Evolutionary conservation across 2,888 invertebrate species (phyloP).

Genomic region (Cryptophagus acutangulus): DNA sequence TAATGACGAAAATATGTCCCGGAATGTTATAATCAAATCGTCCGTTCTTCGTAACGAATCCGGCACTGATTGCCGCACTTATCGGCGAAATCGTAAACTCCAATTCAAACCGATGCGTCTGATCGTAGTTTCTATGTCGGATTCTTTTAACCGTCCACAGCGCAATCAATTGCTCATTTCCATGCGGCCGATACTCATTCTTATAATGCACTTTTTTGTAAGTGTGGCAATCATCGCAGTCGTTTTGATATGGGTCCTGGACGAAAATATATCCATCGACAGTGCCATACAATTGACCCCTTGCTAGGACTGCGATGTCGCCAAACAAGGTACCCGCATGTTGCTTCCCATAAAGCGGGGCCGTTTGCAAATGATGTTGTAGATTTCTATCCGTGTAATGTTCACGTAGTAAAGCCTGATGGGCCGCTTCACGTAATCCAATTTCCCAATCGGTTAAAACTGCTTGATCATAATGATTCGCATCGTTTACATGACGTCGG

Average conservation of each 20-base stretch:
- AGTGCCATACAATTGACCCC: slow-evolving; percentile 57
- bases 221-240: slow-evolving; percentile 50
- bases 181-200: slow-evolving; percentile 29
- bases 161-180: slow-evolving; percentile 51
- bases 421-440: slow-evolving; percentile 63
- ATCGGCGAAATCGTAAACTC: slow-evolving; percentile 62
- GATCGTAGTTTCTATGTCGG: slow-evolving; percentile 55
- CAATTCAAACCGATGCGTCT: slow-evolving; percentile 57
- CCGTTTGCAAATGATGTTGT: slow-evolving; percentile 27
- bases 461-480: slow-evolving; percentile 14
- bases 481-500: slow-evolving; percentile 7
- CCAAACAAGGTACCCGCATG: slow-evolving; percentile 53
- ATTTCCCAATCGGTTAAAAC: slow-evolving; percentile 55
- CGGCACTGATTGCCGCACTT: slow-evolving; percentile 40
- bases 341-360: slow-evolving; percentile 39
- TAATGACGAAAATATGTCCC: slow-evolving; percentile 61
- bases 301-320: slow-evolving; percentile 61
- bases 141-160: slow-evolving; percentile 67
- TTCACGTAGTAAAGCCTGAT: slow-evolving; percentile 58
- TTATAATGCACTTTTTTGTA: slow-evolving; percentile 11
- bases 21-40: slow-evolving; percentile 50
- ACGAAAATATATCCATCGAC: slow-evolving; percentile 54
- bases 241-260: slow-evolving; percentile 44
- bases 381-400: slow-evolving; percentile 53
- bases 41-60: slow-evolving; percentile 44